Evolutionary conservation across 2,888 invertebrate species (phyloP).

Genomic region (Rhagium mordax): DNA sequence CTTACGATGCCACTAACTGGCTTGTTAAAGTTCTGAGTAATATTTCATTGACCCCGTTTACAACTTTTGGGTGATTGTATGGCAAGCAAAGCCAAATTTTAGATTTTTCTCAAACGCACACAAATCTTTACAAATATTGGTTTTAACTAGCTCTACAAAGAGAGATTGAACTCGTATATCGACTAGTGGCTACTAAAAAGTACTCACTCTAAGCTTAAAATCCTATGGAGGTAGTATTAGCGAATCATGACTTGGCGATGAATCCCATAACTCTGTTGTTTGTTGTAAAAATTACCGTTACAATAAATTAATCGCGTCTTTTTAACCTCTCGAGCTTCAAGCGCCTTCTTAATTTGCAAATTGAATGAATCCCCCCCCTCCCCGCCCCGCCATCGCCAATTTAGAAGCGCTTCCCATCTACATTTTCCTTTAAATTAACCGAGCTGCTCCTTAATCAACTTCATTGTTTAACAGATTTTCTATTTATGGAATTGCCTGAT

Average conservation of each 20-base stretch:
- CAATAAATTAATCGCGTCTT: no score
- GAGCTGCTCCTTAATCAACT: not conserved
- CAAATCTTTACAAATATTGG: no score
- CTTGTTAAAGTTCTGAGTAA: not conserved
- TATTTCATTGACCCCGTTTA: not conserved
- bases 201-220: no score
- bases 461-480: not conserved
- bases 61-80: not conserved
- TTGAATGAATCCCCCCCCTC: not conserved
- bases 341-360: slow-evolving; percentile 4
- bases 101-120: no score
- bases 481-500: not conserved
- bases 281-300: no score
- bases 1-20: not conserved
- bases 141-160: no score
- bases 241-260: no score
- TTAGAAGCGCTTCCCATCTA: not conserved
- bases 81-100: not conserved
- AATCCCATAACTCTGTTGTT: no score
- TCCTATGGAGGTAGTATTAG: no score
- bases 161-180: no score
- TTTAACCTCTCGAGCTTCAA: not conserved
- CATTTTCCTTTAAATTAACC: slow-evolving; percentile 1
- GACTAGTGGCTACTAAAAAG: no score
- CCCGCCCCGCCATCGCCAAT: not conserved